Evolutionary conservation across 2,113 vertebrate genomes (phyloP).

Genomic region (Bos indicus): DNA sequence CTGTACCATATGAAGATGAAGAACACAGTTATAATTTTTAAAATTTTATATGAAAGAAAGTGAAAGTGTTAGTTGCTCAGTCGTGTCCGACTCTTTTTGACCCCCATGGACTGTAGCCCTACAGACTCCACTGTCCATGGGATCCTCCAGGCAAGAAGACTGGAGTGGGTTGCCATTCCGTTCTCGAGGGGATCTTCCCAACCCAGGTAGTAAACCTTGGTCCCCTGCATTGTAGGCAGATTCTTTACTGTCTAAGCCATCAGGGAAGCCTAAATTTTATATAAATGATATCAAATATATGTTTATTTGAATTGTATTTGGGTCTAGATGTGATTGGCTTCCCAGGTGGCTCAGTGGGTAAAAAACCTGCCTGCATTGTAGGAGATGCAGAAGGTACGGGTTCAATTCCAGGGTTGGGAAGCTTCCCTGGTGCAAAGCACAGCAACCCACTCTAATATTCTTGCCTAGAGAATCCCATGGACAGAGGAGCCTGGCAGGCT

Average conservation of each 20-base stretch:
- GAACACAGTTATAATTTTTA: background rate
- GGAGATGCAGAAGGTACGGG: background rate
- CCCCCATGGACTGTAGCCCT: background rate
- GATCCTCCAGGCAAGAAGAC: background rate
- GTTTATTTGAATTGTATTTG: background rate
- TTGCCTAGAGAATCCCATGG: background rate
- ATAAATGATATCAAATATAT: background rate
- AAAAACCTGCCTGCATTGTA: background rate
- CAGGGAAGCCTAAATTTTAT: background rate
- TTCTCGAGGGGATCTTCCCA: background rate
- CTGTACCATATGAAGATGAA: background rate
- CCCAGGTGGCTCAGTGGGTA: background rate
- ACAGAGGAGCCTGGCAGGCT: background rate
- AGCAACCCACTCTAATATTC: background rate
- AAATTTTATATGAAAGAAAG: background rate
- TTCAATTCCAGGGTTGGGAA: background rate
- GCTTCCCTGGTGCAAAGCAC: background rate
- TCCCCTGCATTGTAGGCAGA: background rate
- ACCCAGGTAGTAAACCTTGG: background rate
- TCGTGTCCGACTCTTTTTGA: fast-evolving
- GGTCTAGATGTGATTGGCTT: background rate
- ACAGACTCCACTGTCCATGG: background rate
- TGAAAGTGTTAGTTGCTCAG: background rate
- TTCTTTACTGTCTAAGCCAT: background rate
- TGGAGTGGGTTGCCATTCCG: background rate